These are phyloP conservation scores for Hylaea fasciaria DNA, from an alignment of 2,888 invertebrate species.

Conservation along the genomic window DNA sequence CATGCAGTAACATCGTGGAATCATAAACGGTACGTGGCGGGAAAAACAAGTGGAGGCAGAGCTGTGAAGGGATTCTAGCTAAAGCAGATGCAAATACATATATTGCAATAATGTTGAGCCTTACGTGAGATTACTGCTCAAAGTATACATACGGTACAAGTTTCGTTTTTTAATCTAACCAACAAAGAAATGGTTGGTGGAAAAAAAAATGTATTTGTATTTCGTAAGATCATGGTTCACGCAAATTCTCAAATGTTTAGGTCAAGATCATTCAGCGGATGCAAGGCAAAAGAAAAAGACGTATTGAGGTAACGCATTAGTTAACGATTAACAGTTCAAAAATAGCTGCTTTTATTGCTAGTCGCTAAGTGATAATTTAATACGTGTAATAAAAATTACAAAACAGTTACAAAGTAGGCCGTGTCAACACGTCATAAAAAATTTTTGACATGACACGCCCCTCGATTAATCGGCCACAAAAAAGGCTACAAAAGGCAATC, in stretches of 20 bases:
- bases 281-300: too few relatives aligned
- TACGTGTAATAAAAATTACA: constrained; percentile 19
- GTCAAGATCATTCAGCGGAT: too few relatives aligned
- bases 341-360: not conserved
- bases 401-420: constrained; percentile 36
- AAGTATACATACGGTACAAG: not conserved
- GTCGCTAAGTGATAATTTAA: constrained; percentile 6
- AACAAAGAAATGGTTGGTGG: too few relatives aligned
- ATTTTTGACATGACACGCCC: constrained; percentile 48
- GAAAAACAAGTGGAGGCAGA: constrained; percentile 10
- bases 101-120: constrained; percentile 8
- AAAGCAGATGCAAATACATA: constrained; percentile 16
- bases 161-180: too few relatives aligned
- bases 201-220: too few relatives aligned
- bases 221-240: too few relatives aligned
- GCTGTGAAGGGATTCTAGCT: constrained; percentile 14
- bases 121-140: constrained; percentile 20
- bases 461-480: constrained; percentile 49
- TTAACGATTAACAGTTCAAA: not conserved
- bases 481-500: constrained; percentile 45
- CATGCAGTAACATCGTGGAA: constrained; percentile 15
- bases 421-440: constrained; percentile 51
- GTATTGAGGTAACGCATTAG: too few relatives aligned
- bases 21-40: constrained; percentile 23
- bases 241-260: too few relatives aligned